Conservation (phyloP, 2,888 invertebrate species). For the Clitarchus hookeri region DNA sequence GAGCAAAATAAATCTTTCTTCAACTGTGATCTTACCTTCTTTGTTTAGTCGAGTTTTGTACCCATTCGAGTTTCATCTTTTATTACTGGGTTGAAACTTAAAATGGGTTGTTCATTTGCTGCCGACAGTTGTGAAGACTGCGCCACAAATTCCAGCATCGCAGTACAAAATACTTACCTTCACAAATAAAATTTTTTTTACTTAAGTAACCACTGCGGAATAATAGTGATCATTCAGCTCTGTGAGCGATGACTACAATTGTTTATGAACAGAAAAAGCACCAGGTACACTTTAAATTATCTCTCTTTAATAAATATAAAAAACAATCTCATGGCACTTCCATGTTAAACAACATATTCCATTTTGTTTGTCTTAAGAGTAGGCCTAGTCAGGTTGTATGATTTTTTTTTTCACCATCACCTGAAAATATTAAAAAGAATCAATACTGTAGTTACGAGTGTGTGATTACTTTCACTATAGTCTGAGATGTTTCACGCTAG, state of each 20-base stretch:
- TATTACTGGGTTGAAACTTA: not conserved
- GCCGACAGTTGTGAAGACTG: not conserved
- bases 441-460: not conserved
- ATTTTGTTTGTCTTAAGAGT: slow-evolving; percentile 19
- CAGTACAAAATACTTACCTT: not conserved
- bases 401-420: not conserved
- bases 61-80: not conserved
- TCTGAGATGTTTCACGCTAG: not conserved
- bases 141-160: not conserved
- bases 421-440: not conserved
- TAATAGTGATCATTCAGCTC: not conserved
- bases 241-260: not conserved
- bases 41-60: not conserved
- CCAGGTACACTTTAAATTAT: slow-evolving; percentile 16
- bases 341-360: slow-evolving; percentile 21
- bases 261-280: not conserved
- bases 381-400: not conserved
- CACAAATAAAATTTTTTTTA: not conserved
- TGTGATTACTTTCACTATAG: not conserved
- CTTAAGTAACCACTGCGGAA: not conserved
- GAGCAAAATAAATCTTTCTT: no score
- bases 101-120: not conserved
- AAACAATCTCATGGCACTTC: slow-evolving; percentile 25
- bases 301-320: slow-evolving; percentile 28
- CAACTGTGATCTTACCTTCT: no score